Evolutionary conservation across 35 echinoderm and acorn worm genomes (phyloP).

Genomic region (Ptychodera flava): DNA sequence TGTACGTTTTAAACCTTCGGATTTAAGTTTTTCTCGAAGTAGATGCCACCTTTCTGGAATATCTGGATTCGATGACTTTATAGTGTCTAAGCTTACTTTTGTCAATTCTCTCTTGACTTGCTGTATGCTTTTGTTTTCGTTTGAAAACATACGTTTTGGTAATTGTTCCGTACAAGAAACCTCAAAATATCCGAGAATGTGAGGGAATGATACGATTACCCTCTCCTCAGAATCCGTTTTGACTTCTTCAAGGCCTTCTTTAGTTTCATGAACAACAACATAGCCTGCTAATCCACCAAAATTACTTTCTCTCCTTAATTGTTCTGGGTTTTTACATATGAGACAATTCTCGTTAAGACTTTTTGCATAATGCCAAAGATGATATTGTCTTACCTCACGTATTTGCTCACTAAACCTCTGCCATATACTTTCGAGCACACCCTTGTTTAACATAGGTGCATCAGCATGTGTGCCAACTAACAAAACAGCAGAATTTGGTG

Average conservation of each 20-base stretch:
- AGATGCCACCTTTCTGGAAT: neutral
- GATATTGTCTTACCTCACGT: neutral
- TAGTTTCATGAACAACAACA: neutral
- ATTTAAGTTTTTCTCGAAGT: neutral
- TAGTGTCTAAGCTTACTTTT: neutral
- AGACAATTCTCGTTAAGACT: neutral
- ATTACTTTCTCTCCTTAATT: neutral
- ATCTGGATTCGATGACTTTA: neutral
- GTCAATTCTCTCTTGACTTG: neutral
- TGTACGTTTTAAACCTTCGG: neutral
- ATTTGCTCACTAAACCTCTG: neutral
- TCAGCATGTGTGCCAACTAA: neutral
- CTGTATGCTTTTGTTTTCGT: neutral
- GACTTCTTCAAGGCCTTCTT: neutral
- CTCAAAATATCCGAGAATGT: neutral
- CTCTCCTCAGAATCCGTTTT: neutral
- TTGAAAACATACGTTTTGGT: neutral
- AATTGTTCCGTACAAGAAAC: neutral
- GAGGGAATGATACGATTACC: neutral
- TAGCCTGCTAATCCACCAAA: neutral
- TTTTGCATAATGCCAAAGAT: neutral
- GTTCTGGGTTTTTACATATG: neutral
- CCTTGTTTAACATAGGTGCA: neutral
- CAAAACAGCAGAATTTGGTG: neutral
- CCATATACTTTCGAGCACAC: neutral